phyloP scores from a whole-genome alignment of 2,888 invertebrate species.

The Drosophila prostipennis region DNA sequence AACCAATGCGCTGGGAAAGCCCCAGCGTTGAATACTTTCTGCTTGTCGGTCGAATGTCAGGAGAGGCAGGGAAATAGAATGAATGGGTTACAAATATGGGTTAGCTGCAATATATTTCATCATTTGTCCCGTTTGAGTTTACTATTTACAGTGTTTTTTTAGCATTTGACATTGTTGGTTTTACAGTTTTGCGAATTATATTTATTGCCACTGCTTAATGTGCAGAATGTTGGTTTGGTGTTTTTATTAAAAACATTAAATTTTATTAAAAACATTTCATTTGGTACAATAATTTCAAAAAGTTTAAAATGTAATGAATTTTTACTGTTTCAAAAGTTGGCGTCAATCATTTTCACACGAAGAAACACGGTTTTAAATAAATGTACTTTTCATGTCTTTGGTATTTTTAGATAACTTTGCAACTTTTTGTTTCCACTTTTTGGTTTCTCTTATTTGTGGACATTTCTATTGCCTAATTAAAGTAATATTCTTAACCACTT shows the following conservation, averaged over 20 bases:
- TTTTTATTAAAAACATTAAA: background rate
- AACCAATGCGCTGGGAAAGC: constrained; percentile 20
- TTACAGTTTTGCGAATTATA: constrained; percentile 3
- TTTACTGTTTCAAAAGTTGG: no score
- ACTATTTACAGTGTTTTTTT: constrained; percentile 14
- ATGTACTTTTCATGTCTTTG: no score
- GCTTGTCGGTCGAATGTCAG: constrained; percentile 18
- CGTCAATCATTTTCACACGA: no score
- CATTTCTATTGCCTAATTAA: background rate
- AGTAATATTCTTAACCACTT: background rate
- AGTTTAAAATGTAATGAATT: no score
- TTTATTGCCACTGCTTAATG: background rate
- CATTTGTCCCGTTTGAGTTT: constrained; percentile 23
- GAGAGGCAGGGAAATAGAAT: constrained; percentile 18
- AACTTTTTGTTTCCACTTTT: no score
- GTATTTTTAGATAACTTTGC: no score
- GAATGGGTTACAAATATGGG: constrained; percentile 32
- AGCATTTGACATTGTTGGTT: background rate
- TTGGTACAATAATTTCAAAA: background rate
- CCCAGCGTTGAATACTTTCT: constrained; percentile 7
- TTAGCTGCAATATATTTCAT: constrained; percentile 34
- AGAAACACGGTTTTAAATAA: no score
- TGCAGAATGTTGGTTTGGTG: background rate
- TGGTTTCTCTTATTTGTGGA: no score
- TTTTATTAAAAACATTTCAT: background rate